Evolutionary conservation across 2,797 vertebrate species (phyloP), one percentile per base, ranked within the genome.

Genomic region (Simalia tracyae): DNA sequence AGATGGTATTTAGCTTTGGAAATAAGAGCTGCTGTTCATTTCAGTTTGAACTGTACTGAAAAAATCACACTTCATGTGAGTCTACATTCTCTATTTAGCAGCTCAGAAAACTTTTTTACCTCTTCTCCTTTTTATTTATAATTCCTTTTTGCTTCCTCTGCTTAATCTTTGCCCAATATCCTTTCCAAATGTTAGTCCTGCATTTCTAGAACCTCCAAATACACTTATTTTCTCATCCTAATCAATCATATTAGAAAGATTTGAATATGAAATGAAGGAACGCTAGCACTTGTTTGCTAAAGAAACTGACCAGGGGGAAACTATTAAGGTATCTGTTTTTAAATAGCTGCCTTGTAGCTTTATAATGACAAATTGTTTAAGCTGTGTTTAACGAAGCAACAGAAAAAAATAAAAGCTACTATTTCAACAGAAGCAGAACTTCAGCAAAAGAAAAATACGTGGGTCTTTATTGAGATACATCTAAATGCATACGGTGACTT

Each of bases 1-100:
- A 97, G 96, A 94, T 84, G 92, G 96, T 96, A 97, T 97, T 98
- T 97, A 96, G 97, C 96, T 96, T 96, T 97, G 97, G 96, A 97
- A 95, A 94, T 95, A 96, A 97, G 95, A 96, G 94, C 94, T 97
- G 94, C 94, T 95, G 95, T 95, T 95, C 94, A 95, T 95, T 96
- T 96, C 96, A 96, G 93, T 92, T 97, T 97, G 97, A 97, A 97
- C 97, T 93, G 95, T 95, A 86, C 94, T 96, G 95, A 97, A 97
- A 95, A 97, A 97, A 96, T 98, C 97, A 97, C 97, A 97, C 97
- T 96, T 96, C 94, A 96, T 94, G 93, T 94, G 97, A 96, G 97
- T 97, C 96, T 96, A 96, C 95, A 95, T 95, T 96, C 95, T 95
- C 96, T 94, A 87, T 96, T 97, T 97, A 97, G 96, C 95, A 97